phyloP scores from a whole-genome alignment of 2,113 vertebrate species.

The Galbula dea region DNA sequence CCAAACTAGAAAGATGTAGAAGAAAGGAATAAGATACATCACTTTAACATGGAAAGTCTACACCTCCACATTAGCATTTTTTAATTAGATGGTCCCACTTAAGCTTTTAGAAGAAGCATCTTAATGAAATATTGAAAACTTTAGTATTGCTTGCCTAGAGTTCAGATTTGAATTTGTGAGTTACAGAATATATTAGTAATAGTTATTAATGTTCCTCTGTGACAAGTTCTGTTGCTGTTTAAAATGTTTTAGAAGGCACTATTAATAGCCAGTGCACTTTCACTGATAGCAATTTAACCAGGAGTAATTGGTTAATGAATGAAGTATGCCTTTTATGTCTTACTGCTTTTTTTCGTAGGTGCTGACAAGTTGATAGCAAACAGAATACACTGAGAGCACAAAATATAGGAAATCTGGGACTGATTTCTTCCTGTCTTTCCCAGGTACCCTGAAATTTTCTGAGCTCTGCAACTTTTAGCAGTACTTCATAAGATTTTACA shows the following conservation, averaged over 20 bases:
- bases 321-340: neutral
- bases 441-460: neutral
- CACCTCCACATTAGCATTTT: constrained; percentile 63
- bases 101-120: constrained; percentile 55
- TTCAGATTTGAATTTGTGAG: constrained; percentile 36
- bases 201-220: neutral
- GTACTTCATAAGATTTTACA: neutral
- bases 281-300: neutral
- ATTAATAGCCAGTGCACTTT: neutral
- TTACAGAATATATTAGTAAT: neutral
- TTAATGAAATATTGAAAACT: constrained; percentile 68
- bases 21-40: constrained; percentile 56
- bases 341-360: neutral
- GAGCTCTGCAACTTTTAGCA: neutral
- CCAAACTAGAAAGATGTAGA: neutral
- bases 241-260: neutral
- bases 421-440: neutral
- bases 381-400: neutral
- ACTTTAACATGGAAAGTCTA: constrained; percentile 51
- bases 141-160: neutral
- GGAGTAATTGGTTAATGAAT: neutral
- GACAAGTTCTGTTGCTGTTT: neutral
- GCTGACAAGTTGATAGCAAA: neutral
- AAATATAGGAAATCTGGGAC: neutral
- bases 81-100: constrained; percentile 64